Percentiles rank a stretch among this genome's conserved stretches.
These are phyloP conservation scores for Ernsta delagoae DNA, from an alignment of 2,888 invertebrate genomes.

Conservation along the genomic window DNA sequence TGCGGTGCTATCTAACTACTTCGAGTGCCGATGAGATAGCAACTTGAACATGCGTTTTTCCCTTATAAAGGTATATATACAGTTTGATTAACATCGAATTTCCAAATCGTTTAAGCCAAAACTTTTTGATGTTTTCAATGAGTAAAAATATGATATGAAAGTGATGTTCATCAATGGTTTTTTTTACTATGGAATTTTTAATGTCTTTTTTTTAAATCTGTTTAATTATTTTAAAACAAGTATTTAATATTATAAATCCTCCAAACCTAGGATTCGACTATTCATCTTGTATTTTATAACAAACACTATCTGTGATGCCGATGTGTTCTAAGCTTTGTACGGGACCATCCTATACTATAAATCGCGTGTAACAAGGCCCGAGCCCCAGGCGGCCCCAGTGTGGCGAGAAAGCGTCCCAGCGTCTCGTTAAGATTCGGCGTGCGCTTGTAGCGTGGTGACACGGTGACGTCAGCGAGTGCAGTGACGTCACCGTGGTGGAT, in stretches of 20 bases:
- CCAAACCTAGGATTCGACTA: no score
- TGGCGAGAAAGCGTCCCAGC: no score
- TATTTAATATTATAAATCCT: no score
- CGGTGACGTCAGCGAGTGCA: neutral
- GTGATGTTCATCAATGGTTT: neutral
- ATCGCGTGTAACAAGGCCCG: constrained; percentile 3
- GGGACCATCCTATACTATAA: no score
- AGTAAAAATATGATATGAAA: constrained; percentile 28
- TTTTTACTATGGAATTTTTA: neutral
- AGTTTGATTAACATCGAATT: neutral
- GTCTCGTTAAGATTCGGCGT: no score
- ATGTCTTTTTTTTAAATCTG: neutral
- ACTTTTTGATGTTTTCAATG: constrained; percentile 26
- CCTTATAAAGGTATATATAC: constrained; percentile 15
- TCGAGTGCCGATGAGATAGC: constrained; percentile 39
- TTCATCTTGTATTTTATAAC: no score
- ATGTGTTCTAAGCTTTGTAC: no score
- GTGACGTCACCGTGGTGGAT: constrained; percentile 40
- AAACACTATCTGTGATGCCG: no score
- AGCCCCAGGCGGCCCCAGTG: no score
- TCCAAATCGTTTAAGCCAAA: constrained; percentile 14
- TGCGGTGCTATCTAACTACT: constrained; percentile 60
- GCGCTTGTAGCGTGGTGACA: no score
- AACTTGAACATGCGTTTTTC: constrained; percentile 25
- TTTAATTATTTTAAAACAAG: no score